Percentiles rank a stretch among this genome's conserved stretches.
Evolutionary conservation across 2,888 invertebrate genomes (phyloP).

Genomic region (Drosophila suboccidentalis): DNA sequence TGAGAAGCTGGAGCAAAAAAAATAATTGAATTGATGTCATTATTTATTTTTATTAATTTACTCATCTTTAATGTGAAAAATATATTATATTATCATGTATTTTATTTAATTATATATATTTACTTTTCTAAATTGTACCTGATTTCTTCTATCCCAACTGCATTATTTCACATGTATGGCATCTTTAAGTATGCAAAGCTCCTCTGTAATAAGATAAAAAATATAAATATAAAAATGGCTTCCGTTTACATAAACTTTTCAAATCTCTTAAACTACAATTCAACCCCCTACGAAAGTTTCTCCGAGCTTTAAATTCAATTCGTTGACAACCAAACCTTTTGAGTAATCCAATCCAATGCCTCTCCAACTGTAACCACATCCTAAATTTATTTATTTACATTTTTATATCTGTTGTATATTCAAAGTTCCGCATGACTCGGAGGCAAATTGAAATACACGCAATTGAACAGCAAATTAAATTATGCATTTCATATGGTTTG

Average conservation of each 20-base stretch:
- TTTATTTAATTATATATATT: no score
- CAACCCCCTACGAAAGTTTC: background rate
- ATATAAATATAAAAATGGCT: background rate
- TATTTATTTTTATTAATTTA: no score
- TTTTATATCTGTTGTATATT: constrained; percentile 13
- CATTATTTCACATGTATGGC: no score
- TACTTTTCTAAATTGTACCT: no score
- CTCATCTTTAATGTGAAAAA: no score
- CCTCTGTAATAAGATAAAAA: background rate
- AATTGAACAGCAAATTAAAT: constrained; percentile 79
- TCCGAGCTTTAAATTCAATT: constrained; percentile 4
- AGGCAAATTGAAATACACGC: constrained; percentile 74
- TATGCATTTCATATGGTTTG: constrained; percentile 68
- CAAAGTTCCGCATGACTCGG: constrained; percentile 43
- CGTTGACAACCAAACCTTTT: constrained; percentile 21
- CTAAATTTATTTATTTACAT: constrained; percentile 30
- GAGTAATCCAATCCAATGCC: constrained; percentile 38
- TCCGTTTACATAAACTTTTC: background rate
- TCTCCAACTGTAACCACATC: constrained; percentile 39
- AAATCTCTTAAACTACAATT: background rate
- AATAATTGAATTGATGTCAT: no score
- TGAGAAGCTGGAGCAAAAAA: no score
- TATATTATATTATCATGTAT: no score
- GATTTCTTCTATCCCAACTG: no score
- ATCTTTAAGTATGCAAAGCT: constrained; percentile 1